A percentile compares a stretch with the other conserved stretches of the same genome.
Evolutionary conservation across 2,797 vertebrate genomes (phyloP).

Genomic region (Pangasius macronema): DNA sequence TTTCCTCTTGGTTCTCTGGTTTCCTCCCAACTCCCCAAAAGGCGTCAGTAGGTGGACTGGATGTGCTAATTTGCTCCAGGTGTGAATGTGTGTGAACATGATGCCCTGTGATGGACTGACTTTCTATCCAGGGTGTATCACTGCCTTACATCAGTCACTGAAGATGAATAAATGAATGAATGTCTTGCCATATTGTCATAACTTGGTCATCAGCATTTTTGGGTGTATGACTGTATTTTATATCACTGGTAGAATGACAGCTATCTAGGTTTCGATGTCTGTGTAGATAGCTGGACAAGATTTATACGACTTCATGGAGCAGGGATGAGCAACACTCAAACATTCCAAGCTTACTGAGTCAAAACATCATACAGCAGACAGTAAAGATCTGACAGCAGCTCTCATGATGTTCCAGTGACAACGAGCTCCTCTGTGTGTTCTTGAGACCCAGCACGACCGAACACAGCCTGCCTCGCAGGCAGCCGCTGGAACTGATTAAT

Average conservation of each 20-base stretch:
- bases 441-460: conserved; percentile 47
- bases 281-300: not conserved
- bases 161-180: not conserved
- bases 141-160: not conserved
- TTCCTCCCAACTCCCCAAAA: not conserved
- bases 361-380: not conserved
- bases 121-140: not conserved
- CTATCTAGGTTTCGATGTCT: no score
- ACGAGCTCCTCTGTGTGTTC: conserved; percentile 37
- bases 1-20: not conserved
- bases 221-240: not conserved
- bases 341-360: not conserved
- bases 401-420: conserved; percentile 29
- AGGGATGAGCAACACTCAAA: not conserved
- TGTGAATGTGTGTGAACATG: not conserved
- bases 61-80: not conserved
- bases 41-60: not conserved
- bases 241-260: not conserved
- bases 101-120: not conserved
- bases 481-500: conserved; percentile 79
- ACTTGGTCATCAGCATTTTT: not conserved
- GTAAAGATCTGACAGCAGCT: not conserved
- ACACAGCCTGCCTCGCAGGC: conserved; percentile 52
- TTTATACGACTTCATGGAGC: not conserved
- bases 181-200: not conserved